Conservation (phyloP, 2,797 vertebrate genomes). For the Sebastes paucispinis region DNA sequence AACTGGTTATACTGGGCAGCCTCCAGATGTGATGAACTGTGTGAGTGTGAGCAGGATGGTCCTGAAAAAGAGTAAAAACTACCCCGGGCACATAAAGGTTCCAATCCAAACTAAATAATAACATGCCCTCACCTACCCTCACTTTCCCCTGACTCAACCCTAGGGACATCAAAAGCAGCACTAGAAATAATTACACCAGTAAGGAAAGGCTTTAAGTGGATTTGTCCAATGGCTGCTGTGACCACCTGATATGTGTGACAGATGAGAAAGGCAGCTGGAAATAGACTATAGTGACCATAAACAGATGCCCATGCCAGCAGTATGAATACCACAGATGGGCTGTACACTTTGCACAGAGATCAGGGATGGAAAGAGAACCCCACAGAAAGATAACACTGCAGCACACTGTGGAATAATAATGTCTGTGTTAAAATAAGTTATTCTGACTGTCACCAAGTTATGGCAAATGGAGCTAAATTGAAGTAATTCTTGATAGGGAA, state of each 20-base stretch:
- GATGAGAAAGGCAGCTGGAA: conserved; percentile 38
- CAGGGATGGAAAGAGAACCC: background rate
- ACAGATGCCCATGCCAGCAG: conserved; percentile 12
- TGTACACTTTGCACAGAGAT: conserved; percentile 14
- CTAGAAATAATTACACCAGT: conserved; percentile 41
- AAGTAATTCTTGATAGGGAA: background rate
- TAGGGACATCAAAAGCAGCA: conserved; percentile 27
- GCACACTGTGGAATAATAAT: background rate
- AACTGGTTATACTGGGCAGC: background rate
- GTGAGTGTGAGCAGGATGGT: background rate
- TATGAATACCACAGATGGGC: conserved; percentile 14
- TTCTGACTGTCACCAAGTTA: background rate
- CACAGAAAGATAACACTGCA: background rate
- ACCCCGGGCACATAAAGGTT: background rate
- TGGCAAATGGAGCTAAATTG: background rate
- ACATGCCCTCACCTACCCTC: conserved; percentile 12
- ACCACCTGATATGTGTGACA: conserved; percentile 38
- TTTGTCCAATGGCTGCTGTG: conserved; percentile 46
- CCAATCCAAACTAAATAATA: conserved; percentile 19
- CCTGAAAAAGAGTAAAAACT: background rate
- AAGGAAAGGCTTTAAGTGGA: conserved; percentile 29
- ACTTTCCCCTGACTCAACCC: conserved; percentile 6
- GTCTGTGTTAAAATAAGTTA: background rate
- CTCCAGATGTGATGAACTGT: background rate
- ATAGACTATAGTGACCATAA: conserved; percentile 16